Evolutionary conservation across 2,797 vertebrate genomes (phyloP), one percentile per base, ranked within the genome.

Genomic region (Pogonophryne albipinna): DNA sequence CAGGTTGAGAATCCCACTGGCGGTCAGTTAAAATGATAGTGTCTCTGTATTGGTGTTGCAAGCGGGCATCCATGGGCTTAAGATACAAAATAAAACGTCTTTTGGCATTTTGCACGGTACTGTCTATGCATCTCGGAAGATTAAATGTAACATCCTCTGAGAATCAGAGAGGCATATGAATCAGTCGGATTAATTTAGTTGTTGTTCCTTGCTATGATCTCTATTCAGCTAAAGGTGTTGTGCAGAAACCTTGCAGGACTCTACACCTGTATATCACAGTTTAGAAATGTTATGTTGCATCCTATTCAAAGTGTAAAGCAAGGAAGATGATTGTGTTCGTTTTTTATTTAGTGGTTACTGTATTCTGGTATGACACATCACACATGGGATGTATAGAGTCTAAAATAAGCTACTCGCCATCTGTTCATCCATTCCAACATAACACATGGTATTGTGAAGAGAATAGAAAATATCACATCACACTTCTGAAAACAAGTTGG

Each of bases 11-110:
- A 62, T 27, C 72, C 76, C 76, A 79, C 71, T 81, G 76, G 83
- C 46, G 69, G 86, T 79, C 86, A 90, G 82, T 91, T 89, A 70
- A 74, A 75, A 78, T 76, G 71, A 76, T 73, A 31, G 67, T 31
- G 55, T 58, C 56, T 78, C 62, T 70, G 47, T 71, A 45, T 62
- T 64, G 23, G 57, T 57, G 58, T 44, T 55, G 42, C 12, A 31
- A 27, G 52, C 38, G 1, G 6, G 19, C 6, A 34, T 45, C 56
- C 31, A 16, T 10, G 1, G 52, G 38, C 19, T 67, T 11, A 9
- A 50, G 34, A 38, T 38, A 38, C 34, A 38, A 38, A 38, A 38
- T 4, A 13, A 60, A 63, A 64, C 57, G 74, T 15, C 65, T 74
- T 41, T 23, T 70, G 62, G 51, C 45, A 68, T 72, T 84, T 76